These are phyloP conservation scores for Numida meleagris DNA, from an alignment of 2,113 vertebrate genomes.

Conservation along the genomic window DNA sequence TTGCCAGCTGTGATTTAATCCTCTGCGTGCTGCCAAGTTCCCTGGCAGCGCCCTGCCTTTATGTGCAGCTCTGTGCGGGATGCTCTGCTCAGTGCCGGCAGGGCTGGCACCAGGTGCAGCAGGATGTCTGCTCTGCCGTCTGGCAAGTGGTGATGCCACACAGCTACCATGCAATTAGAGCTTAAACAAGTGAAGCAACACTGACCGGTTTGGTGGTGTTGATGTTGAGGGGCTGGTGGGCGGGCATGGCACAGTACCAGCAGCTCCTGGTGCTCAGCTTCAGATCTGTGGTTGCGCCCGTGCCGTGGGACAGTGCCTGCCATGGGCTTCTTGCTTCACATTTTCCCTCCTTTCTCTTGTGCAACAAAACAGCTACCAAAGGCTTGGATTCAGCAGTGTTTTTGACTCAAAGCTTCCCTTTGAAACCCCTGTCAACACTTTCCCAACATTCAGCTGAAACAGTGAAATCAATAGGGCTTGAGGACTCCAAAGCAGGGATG, in stretches of 20 bases:
- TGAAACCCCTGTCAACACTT: conserved; percentile 58
- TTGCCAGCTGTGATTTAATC: neutral
- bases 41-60: neutral
- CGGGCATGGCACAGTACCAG: neutral
- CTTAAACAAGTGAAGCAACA: neutral
- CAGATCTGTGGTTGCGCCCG: neutral
- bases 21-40: neutral
- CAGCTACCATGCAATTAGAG: neutral
- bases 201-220: neutral
- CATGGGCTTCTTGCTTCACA: neutral
- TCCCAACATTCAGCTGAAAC: conserved; percentile 4
- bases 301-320: conserved; percentile 1
- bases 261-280: neutral
- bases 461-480: neutral
- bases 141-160: neutral
- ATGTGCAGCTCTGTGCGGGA: neutral
- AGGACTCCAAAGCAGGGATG: neutral
- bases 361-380: conserved; percentile 14
- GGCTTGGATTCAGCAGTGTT: conserved; percentile 8
- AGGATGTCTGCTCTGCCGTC: conserved; percentile 41
- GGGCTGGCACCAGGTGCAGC: neutral
- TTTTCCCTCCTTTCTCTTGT: conserved; percentile 49
- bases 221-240: neutral
- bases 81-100: neutral
- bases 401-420: conserved; percentile 23